Base-by-base conservation (phyloP, 2,797 vertebrate species). In the Halcyon leucocephala region DNA sequence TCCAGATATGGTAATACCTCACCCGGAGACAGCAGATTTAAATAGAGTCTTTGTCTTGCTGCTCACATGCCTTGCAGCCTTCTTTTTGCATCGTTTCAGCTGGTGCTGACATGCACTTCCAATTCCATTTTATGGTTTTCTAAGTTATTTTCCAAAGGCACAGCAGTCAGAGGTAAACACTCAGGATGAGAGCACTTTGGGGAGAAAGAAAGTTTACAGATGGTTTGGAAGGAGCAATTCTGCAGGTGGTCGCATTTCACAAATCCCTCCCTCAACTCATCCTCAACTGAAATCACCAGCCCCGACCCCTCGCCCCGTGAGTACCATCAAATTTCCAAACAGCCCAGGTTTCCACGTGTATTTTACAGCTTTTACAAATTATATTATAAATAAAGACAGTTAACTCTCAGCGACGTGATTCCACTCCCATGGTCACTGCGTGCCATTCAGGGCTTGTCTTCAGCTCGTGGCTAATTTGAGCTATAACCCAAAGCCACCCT, bases 271-370 rank as follows among this genome's bases (percentile, higher is more conserved):
- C 35, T 41, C 39, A 39, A 2, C 5, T 10, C 28, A n/a, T 17
- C 31, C 70, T 31, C 19, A 44, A 28, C 3, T 8, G 46, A 66
- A 29, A n/a, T 17, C 82, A 9, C 5, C 42, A 35, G 24, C 24
- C 49, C 44, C 51, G 29, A 28, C 12, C 17, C 60, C 31, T 12
- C 3, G 3, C n/a, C 58, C 64, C 6, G 10, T 4, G 29, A 67
- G 49, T 57, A 60, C 1, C 24, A 10, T 7, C 61, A 5, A 8
- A 21, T 14, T 67, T 25, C 71, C 37, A 49, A 25, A 5, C 37
- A 41, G 15, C 1, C 17, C 14, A 31, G 42, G 14, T 8, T 18
- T 28, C 79, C 51, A 26, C 3, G 0, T 16, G 24, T 5, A 12
- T 44, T 51, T 42, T 7, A 29, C 52, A 72, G 24, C 65, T 65